phyloP scores from a whole-genome alignment of 1,140 invertebrate genomes.

The Xylocopa sonorina region DNA sequence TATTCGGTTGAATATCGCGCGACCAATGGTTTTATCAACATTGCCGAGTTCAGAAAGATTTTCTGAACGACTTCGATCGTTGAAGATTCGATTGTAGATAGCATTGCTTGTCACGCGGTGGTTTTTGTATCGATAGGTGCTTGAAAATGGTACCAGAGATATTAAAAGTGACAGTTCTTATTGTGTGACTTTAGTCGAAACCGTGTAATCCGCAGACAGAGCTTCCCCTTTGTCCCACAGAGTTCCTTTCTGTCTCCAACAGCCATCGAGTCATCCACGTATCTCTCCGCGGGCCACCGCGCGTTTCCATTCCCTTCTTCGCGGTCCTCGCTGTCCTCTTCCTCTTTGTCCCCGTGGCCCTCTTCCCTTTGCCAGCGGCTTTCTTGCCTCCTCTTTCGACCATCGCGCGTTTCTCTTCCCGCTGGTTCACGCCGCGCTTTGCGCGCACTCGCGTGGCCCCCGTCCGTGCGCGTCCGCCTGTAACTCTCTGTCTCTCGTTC shows the following conservation, averaged over 20 bases:
- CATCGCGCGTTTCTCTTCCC: slow-evolving; percentile 2
- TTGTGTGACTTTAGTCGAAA: neutral
- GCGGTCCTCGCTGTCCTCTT: neutral
- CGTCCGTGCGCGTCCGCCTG: neutral
- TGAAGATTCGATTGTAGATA: too few relatives aligned
- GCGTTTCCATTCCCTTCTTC: slow-evolving; percentile 17
- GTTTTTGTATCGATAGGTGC: too few relatives aligned
- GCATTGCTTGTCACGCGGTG: too few relatives aligned
- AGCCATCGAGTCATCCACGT: neutral
- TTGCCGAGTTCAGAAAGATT: too few relatives aligned
- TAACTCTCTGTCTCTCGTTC: neutral
- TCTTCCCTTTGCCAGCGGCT: neutral
- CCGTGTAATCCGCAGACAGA: neutral
- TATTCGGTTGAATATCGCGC: too few relatives aligned
- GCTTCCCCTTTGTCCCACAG: neutral
- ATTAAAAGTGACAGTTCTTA: too few relatives aligned
- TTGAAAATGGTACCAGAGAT: too few relatives aligned
- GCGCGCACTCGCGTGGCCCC: neutral
- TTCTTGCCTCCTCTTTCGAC: slow-evolving; percentile 14
- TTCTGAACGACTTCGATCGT: too few relatives aligned
- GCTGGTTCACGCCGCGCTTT: neutral
- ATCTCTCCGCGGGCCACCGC: neutral
- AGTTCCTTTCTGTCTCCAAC: neutral
- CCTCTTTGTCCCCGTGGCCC: neutral
- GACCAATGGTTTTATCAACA: too few relatives aligned